Evolutionary conservation across 2,113 vertebrate genomes (phyloP).

Genomic region (Merops nubicus): DNA sequence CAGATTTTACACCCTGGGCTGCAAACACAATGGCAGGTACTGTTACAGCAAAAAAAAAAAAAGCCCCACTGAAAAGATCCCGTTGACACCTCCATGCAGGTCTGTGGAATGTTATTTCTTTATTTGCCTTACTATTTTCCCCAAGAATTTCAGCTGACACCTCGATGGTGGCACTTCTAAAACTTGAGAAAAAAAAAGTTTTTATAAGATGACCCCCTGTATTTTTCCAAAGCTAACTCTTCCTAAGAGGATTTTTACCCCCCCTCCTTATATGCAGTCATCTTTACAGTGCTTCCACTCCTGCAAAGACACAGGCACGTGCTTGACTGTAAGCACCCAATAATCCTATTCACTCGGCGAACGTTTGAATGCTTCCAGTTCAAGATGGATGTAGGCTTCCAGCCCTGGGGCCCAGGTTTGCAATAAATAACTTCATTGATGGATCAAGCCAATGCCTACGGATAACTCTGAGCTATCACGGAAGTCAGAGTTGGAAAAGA

Average conservation of each 20-base stretch:
- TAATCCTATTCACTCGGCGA: conserved; percentile 15
- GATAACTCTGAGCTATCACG: not conserved
- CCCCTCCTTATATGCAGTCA: not conserved
- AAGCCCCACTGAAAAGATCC: not conserved
- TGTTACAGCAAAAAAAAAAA: not conserved
- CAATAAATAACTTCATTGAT: conserved; percentile 9
- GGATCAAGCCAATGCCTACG: conserved; percentile 11
- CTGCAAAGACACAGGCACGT: not conserved
- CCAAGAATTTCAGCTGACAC: conserved; percentile 17
- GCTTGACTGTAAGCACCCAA: not conserved
- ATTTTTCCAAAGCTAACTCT: not conserved
- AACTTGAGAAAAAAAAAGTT: not conserved
- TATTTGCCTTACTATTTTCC: not conserved
- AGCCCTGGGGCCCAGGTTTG: not conserved
- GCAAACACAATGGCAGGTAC: conserved; percentile 37
- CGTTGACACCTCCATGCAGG: conserved; percentile 18
- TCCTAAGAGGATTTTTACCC: not conserved
- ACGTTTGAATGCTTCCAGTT: not conserved
- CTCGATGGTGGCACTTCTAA: not conserved
- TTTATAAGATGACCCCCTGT: rapidly evolving
- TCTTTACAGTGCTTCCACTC: not conserved
- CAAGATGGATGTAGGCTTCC: not conserved
- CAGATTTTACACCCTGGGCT: conserved; percentile 34
- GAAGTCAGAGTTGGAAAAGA: conserved; percentile 27
- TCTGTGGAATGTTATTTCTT: conserved; percentile 31